Evolutionary conservation across 2,113 vertebrate species (phyloP), one percentile per base, ranked within the genome.

Genomic region (Menidia beryllina): DNA sequence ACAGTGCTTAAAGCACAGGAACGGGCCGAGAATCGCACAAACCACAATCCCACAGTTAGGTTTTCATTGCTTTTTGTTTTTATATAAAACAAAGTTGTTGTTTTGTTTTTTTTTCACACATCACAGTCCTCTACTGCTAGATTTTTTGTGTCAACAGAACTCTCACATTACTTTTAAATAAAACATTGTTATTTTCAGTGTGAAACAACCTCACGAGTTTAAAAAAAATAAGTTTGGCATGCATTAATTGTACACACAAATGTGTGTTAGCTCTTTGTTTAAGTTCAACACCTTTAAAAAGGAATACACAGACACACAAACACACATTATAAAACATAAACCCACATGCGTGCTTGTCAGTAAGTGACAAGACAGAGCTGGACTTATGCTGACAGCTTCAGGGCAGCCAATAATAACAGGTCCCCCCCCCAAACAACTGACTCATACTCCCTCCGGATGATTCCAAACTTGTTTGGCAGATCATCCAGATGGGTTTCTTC

Each of bases 351-450:
- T 41, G 57, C 50, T 26, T 27, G 20, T 52, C 25, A 19, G 67
- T n/a, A 12, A 45, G 15, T 53, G 48, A 23, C 10, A 60, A 20
- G 12, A 45, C 34, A 48, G 23, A 17, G 45, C 10, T 69, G 43
- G 17, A 65, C 23, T 39, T 49, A n/a, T 64, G 43, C 54, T 60
- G 47, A 36, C 26, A 47, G 54, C 39, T 67, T 24, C 48, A 55
- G 36, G 36, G 7, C 14, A 27, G 36, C 41, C 53, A 53, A 15
- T 50, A 58, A 77, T 10, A 72, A 58, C 6, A 21, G 17, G 30
- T 59, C 12, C 4, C 7, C 10, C 5, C 10, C 10, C 10, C 10
- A 19, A 45, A 45, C 17, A 45, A 45, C 24, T 45, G 55, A 57
- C 64, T 59, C 24, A 24, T 11, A 23, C 21, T 21, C 39, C 55